Percentiles rank a stretch among this genome's conserved stretches.
These are phyloP conservation scores for Heteromurus nitidus DNA, from an alignment of 2,888 invertebrate species.

Conservation along the genomic window DNA sequence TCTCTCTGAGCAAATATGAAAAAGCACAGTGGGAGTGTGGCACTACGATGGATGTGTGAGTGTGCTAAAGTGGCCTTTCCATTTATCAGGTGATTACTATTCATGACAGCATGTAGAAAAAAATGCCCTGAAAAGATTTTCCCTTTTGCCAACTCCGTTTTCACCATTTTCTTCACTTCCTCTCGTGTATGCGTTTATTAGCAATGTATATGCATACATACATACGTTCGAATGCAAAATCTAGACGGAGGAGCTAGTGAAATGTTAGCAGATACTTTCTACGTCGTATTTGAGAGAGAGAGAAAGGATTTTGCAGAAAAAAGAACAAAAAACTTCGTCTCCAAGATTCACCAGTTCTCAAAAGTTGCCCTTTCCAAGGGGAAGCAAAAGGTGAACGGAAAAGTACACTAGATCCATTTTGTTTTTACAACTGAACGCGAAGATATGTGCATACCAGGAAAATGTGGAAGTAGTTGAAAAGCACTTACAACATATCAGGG, in stretches of 20 bases:
- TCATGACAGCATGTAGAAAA: conserved; percentile 32
- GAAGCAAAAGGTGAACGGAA: conserved; percentile 5
- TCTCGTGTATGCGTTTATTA: no score
- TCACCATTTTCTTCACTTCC: no score
- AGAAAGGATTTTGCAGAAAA: neutral
- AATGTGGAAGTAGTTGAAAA: conserved; percentile 5
- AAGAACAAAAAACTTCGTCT: neutral
- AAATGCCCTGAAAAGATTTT: conserved; percentile 38
- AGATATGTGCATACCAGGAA: neutral
- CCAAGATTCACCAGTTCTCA: neutral
- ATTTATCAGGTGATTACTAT: conserved; percentile 53
- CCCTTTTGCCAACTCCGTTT: no score
- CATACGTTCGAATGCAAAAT: no score
- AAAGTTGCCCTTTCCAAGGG: neutral
- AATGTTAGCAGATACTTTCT: no score
- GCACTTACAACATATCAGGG: conserved; percentile 17
- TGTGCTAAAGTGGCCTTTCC: neutral
- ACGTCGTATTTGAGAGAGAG: no score
- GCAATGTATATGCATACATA: no score
- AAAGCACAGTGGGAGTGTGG: neutral
- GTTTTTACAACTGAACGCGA: conserved; percentile 24
- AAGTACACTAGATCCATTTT: conserved; percentile 31
- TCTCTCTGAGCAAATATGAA: neutral
- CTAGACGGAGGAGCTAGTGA: no score
- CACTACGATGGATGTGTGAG: neutral